Base-by-base conservation (phyloP, 2,113 vertebrate species). In the Orthochromis malagaraziensis region DNA sequence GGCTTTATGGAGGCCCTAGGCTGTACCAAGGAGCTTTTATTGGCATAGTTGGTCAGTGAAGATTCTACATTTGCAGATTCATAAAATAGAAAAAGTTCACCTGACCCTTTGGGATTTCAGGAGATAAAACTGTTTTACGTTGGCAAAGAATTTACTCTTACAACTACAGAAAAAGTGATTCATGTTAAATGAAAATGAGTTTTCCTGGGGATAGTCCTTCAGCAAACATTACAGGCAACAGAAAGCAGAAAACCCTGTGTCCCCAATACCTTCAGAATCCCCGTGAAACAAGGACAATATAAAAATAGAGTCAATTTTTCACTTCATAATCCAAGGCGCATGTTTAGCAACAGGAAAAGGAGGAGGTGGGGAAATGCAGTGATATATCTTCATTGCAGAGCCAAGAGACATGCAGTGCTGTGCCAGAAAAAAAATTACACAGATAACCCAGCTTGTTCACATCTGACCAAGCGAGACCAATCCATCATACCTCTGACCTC, bases 401-500 rank as follows among this genome's bases (percentile, higher is more conserved):
- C 70, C 75, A 10, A 53, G 79, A 75, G 33, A 84, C 55, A 17
- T 14, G 55, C 63, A 19, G 54, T 38, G 31, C 8, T 58, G 8
- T 12, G 45, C 35, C 53, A 60, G 21, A 49, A 31, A 63, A 68
- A 80, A 83, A 68, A 21, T 38, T 10, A 21, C n/a, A n/a, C 31
- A 65, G 85, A 85, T 70, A 86, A 90, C 45, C 73, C 47, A 84
- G 82, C 87, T 81, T 85, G 81, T 89, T 91, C 85, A 85, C 82
- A 54, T 91, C 85, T 54, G 87, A 82, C 60, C 84, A 24, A 90
- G 84, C 65, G 63, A 63, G 16, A 42, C 86, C 89, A 84, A 95
- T 96, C 91, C 90, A 96, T 96, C 96, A 95, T 87, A 88, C 49
- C 85, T 70, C 31, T 85, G 91, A 60, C 90, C 93, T 79, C 90